Conservation (phyloP, 2,888 invertebrate genomes). For the Empis livida region DNA sequence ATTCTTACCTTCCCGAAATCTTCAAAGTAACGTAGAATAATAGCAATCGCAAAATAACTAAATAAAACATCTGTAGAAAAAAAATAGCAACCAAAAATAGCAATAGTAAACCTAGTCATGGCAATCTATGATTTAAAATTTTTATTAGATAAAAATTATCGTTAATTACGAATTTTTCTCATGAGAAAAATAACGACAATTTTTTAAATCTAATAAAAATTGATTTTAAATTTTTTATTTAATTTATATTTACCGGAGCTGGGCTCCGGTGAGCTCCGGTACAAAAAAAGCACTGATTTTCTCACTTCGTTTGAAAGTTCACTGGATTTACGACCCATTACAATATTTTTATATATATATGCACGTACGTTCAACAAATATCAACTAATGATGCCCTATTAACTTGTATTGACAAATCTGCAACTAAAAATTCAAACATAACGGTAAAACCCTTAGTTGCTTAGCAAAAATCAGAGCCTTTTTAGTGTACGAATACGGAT, state of each 20-base stretch:
- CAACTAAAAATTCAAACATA: too few relatives aligned
- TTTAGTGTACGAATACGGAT: too few relatives aligned
- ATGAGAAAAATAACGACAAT: background rate
- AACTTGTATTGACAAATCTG: too few relatives aligned
- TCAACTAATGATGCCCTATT: too few relatives aligned
- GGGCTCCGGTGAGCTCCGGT: background rate
- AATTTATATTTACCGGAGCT: conserved; percentile 1
- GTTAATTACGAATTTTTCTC: background rate
- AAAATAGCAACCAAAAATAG: background rate
- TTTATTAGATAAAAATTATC: background rate
- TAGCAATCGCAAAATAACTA: background rate
- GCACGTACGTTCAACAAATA: too few relatives aligned
- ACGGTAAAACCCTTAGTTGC: too few relatives aligned
- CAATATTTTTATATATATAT: too few relatives aligned
- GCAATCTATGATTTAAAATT: background rate
- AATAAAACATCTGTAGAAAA: background rate
- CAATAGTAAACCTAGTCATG: background rate
- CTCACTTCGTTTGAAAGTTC: too few relatives aligned
- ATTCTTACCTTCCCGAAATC: background rate
- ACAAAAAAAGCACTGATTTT: background rate
- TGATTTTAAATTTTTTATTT: background rate
- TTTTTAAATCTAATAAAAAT: background rate
- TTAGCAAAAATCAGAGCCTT: too few relatives aligned
- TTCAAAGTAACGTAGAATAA: background rate
- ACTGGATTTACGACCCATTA: too few relatives aligned